Evolutionary conservation across 2,888 invertebrate species (phyloP), one percentile per base, ranked within the genome.

Genomic region (Pelosia muscerda): DNA sequence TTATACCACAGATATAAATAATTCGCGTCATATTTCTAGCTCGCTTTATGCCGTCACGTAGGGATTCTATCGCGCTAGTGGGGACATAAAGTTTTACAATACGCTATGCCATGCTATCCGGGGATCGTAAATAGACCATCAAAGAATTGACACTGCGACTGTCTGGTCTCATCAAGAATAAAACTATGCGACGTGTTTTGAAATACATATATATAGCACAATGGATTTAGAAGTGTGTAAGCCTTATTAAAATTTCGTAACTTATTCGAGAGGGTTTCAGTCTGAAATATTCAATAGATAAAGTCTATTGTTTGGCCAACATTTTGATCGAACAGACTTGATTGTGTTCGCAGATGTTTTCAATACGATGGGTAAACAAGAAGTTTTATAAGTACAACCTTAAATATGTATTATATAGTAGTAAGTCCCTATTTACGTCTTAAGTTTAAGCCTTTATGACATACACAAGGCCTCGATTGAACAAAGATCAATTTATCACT

Each of bases 91-190:
- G 57, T 63, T 59, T 38, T n/a, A 65, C 68, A 73, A 75, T 77
- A 58, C 70, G 62, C 65, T 74, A 71, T 77, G 68, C 58, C 57
- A 56, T 59, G 66, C 63, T 71, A 71, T 81, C 67, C 56, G 58
- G 62, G 9, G 59, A 65, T 72, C 81, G 71, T 79, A 79, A 79
- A 79, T 81, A 70, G 75, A 58, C 65, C 63, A 81, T 79, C 63
- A 65, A 58, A 34, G 49, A 66, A 62, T 63, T 72, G 71, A 74
- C 63, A 66, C 60, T 64, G n/a, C 61, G 25, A 54, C 53, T 38
- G 22, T 26, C 61, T 49, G 42, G 19, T 53, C 64, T 67, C 57
- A 57, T 28, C 38, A 42, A 38, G 26, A 34, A 11, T 49, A 58
- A 28, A 28, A 23, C 22, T 49, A 49, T 26, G 22, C 22, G 23